These are phyloP conservation scores for Drosophila fulvimacula DNA, from an alignment of 2,888 invertebrate species.

Conservation along the genomic window DNA sequence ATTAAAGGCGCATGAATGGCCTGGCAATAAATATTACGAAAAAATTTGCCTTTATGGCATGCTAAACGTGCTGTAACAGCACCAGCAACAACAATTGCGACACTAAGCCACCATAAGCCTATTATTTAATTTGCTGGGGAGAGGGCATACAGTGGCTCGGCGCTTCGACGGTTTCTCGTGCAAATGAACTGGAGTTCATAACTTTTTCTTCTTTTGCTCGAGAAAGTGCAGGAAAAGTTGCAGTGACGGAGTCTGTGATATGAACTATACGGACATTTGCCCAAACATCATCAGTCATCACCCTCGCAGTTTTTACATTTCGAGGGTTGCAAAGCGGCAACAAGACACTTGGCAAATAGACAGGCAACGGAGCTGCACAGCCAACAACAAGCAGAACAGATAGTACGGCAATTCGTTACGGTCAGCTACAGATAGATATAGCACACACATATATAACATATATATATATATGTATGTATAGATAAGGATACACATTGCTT, in stretches of 20 bases:
- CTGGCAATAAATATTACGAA: slow-evolving; percentile 76
- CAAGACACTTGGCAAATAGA: slow-evolving; percentile 55
- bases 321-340: slow-evolving; percentile 72
- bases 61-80: slow-evolving; percentile 65
- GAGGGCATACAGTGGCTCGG: not conserved
- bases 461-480: slow-evolving; percentile 35
- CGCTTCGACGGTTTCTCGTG: slow-evolving; percentile 34
- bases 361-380: slow-evolving; percentile 42
- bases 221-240: slow-evolving; percentile 55
- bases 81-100: slow-evolving; percentile 59
- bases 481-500: slow-evolving; percentile 9
- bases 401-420: slow-evolving; percentile 72
- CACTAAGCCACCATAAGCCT: slow-evolving; percentile 78
- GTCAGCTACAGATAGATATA: slow-evolving; percentile 66
- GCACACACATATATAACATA: slow-evolving; percentile 42
- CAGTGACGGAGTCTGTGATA: slow-evolving; percentile 22
- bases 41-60: slow-evolving; percentile 78
- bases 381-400: slow-evolving; percentile 42
- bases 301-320: slow-evolving; percentile 62
- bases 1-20: slow-evolving; percentile 80
- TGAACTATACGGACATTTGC: slow-evolving; percentile 16
- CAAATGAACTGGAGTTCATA: slow-evolving; percentile 77
- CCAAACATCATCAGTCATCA: slow-evolving; percentile 81
- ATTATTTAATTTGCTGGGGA: slow-evolving; percentile 72
- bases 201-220: slow-evolving; percentile 16